Evolutionary conservation across 2,113 vertebrate species (phyloP).

Genomic region (Brevimyrus niger): DNA sequence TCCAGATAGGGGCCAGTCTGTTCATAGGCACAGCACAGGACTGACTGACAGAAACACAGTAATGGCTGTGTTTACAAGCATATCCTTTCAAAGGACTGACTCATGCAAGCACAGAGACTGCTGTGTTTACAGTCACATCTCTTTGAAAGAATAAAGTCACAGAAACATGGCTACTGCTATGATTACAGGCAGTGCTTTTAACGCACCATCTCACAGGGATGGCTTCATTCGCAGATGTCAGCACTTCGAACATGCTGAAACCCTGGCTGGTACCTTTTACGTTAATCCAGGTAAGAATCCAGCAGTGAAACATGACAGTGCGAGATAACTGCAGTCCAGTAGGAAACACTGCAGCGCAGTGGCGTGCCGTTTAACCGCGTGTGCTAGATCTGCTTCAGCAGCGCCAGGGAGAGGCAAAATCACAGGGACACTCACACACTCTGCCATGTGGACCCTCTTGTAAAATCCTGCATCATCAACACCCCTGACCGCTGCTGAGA

Average conservation of each 20-base stretch:
- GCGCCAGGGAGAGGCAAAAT: not conserved
- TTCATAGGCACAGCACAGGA: not conserved
- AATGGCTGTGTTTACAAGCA: not conserved
- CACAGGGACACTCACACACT: not conserved
- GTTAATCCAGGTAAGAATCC: not conserved
- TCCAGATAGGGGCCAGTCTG: not conserved
- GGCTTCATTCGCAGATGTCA: not conserved
- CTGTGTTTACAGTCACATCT: not conserved
- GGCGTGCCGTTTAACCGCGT: too few species aligned
- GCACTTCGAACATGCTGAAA: not conserved
- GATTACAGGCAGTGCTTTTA: not conserved
- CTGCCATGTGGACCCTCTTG: not conserved
- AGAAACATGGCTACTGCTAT: not conserved
- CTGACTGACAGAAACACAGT: not conserved
- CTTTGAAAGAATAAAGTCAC: not conserved
- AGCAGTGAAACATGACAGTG: not conserved
- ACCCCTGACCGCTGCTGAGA: not conserved
- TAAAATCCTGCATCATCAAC: not conserved
- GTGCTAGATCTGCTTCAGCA: not conserved
- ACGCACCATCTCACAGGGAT: not conserved
- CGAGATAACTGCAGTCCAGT: not conserved
- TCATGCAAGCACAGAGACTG: not conserved
- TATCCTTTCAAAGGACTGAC: not conserved
- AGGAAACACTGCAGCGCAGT: not conserved
- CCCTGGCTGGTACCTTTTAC: not conserved